Evolutionary conservation across 2,888 invertebrate species (phyloP).

Genomic region (Dicyrtomina minuta): DNA sequence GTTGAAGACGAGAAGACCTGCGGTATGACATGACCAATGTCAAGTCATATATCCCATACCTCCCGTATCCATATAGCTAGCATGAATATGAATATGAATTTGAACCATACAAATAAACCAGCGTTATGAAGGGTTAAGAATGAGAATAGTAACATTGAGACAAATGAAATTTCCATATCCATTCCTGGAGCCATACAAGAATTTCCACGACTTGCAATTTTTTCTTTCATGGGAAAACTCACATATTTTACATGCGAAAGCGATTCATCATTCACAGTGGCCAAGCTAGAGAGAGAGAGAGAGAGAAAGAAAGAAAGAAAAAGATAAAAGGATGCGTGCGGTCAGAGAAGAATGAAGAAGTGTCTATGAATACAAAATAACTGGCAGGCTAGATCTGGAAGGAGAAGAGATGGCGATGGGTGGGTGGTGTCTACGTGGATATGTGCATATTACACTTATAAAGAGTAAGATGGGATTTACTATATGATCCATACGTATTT

Average conservation of each 20-base stretch:
- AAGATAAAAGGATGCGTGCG: conserved; percentile 33
- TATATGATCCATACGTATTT: too few relatives aligned
- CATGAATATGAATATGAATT: too few relatives aligned
- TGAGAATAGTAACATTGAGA: too few relatives aligned
- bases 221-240: conserved; percentile 23
- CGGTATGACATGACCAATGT: too few relatives aligned
- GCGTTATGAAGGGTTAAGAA: too few relatives aligned
- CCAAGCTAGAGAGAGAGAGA: conserved; percentile 22
- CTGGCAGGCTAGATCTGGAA: neutral
- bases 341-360: conserved; percentile 27
- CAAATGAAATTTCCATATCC: conserved; percentile 5
- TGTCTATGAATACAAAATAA: conserved; percentile 32
- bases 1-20: too few relatives aligned
- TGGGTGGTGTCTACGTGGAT: neutral
- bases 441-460: too few relatives aligned
- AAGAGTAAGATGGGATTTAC: too few relatives aligned
- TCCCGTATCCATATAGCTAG: too few relatives aligned
- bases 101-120: too few relatives aligned
- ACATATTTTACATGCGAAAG: conserved; percentile 26
- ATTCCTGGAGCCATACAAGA: too few relatives aligned
- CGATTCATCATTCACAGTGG: conserved; percentile 26
- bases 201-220: conserved; percentile 22
- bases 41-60: too few relatives aligned
- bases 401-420: neutral
- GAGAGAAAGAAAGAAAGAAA: conserved; percentile 18